These are phyloP conservation scores for Paramisgurnus dabryanus DNA, from an alignment of 2,113 vertebrate species.

Conservation along the genomic window DNA sequence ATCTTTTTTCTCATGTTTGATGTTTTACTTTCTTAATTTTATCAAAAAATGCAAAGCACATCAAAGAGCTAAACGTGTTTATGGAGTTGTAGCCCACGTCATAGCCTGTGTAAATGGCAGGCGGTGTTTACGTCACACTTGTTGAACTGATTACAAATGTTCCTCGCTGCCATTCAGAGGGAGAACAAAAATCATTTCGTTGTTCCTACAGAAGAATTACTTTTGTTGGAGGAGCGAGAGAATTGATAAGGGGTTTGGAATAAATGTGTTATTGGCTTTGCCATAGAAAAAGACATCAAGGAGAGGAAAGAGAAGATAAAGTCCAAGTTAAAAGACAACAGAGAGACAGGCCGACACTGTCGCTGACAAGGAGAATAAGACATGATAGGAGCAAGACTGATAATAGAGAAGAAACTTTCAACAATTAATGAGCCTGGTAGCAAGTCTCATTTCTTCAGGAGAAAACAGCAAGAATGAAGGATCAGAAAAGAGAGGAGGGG, in stretches of 20 bases:
- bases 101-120: neutral
- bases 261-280: constrained; percentile 18
- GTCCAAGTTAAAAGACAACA: constrained; percentile 25
- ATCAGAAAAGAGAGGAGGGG: constrained; percentile 41
- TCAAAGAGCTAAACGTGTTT: neutral
- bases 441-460: constrained; percentile 44
- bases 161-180: neutral
- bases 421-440: constrained; percentile 50
- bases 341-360: constrained; percentile 3
- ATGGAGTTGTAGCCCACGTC: constrained; percentile 1
- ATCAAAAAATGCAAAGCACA: neutral
- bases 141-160: neutral
- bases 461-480: constrained; percentile 28
- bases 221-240: constrained; percentile 4
- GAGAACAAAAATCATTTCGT: neutral
- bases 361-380: constrained; percentile 12
- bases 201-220: constrained; percentile 7
- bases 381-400: constrained; percentile 16
- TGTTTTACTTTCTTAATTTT: too few relatives aligned
- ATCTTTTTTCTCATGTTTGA: too few relatives aligned
- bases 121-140: constrained; percentile 1
- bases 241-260: constrained; percentile 9
- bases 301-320: constrained; percentile 25
- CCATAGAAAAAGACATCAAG: constrained; percentile 27
- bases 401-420: constrained; percentile 45